Base-by-base conservation (phyloP, 2,888 invertebrate species). In the Eupelmus urozonus region DNA sequence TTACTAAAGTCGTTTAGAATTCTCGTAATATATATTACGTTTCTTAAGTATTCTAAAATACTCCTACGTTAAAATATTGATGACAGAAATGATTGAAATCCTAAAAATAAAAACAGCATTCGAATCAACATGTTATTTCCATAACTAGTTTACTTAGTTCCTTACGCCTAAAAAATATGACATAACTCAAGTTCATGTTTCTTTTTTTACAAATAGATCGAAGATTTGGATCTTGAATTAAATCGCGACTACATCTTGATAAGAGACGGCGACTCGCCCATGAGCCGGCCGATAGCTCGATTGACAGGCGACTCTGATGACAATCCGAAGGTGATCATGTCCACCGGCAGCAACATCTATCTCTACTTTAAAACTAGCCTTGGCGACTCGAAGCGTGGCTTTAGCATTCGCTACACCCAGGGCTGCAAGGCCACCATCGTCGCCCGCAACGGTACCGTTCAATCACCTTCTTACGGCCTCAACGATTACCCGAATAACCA, bases 331-430 rank as follows among this genome's bases (percentile, higher is more conserved):
- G 94, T 97, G 29, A 93, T 99, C 9, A 96, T 98, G 90, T 98
- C 98, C 0, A 98, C 98, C 0, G 94, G 95, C 60, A 96, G 94
- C 88, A 93, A 95, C 84, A 90, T 98, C 25, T 98, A 98, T 88
- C 91, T 98, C 85, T 98, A 98, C 89, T 96, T 98, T 91, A 95
- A 96, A 88, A 96, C 97, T 20, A 96, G 96, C 85, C 92, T 97
- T 80, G 97, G 97, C 7, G 96, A 96, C 88, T 96, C 96, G 0
- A 94, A 94, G 83, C 94, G 95, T 85, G 99, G 98, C 69, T 98
- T 98, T 89, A 95, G 96, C 83, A 94, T 98, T 87, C 93, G 96
- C 84, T 97, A 96, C 84, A 93, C 94, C 53, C 94, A 95, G 90
- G 96, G 98, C 5, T 99, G 99, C 90, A 95, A 93, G 90, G 96